These are phyloP conservation scores for Pteromalus puparum DNA, from an alignment of 1,140 invertebrate species.

Conservation along the genomic window DNA sequence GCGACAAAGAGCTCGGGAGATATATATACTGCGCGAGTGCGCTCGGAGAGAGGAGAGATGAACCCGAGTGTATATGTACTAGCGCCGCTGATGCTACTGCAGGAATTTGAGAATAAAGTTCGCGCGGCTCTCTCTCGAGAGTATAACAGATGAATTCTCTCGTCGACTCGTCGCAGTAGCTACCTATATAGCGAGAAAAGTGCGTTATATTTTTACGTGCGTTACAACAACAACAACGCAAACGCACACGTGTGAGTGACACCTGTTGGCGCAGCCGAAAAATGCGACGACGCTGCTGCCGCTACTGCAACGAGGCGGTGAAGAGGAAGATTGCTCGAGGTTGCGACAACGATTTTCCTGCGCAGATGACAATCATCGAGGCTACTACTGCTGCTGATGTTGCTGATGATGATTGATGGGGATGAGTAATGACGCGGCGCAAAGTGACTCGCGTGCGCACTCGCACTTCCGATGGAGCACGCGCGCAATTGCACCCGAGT, in stretches of 20 bases:
- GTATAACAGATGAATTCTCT: background rate
- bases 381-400: too few relatives aligned
- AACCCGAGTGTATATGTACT: background rate
- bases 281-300: background rate
- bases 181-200: too few relatives aligned
- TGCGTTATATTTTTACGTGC: too few relatives aligned
- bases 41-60: background rate
- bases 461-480: constrained; percentile 7
- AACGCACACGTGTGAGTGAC: background rate
- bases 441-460: constrained; percentile 1
- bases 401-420: background rate
- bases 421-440: background rate
- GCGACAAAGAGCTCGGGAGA: background rate
- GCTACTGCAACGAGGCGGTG: background rate
- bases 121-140: too few relatives aligned
- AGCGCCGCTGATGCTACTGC: background rate
- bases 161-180: too few relatives aligned
- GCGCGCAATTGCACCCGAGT: background rate
- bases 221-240: too few relatives aligned
- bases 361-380: background rate
- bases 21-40: background rate
- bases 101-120: background rate
- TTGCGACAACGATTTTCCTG: background rate
- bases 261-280: background rate
- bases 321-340: background rate